Evolutionary conservation across 2,888 invertebrate species (phyloP).

Genomic region (Chironomus riparius): DNA sequence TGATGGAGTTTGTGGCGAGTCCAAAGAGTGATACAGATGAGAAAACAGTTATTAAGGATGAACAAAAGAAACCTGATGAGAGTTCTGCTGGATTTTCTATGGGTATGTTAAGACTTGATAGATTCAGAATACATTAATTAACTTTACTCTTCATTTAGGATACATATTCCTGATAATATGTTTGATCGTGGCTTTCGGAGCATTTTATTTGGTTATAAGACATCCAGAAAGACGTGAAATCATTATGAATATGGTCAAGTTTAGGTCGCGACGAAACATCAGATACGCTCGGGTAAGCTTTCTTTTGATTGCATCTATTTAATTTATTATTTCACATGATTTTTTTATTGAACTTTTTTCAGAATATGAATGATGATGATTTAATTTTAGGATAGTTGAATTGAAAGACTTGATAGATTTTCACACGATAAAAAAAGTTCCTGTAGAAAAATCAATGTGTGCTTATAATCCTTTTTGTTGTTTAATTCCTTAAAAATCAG

Average conservation of each 20-base stretch:
- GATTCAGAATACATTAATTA: too few relatives aligned
- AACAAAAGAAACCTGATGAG: background rate
- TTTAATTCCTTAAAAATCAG: background rate
- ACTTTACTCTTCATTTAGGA: background rate
- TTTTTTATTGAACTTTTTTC: slow-evolving; percentile 25
- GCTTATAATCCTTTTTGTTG: background rate
- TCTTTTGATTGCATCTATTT: background rate
- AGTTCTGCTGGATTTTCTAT: background rate
- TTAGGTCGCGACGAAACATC: background rate
- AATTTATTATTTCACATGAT: slow-evolving; percentile 1
- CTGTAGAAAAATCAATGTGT: background rate
- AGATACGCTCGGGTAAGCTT: slow-evolving; percentile 16
- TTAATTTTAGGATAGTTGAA: slow-evolving; percentile 11
- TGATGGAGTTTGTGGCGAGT: background rate
- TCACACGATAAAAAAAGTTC: background rate
- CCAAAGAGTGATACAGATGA: background rate
- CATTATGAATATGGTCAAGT: background rate
- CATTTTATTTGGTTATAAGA: background rate
- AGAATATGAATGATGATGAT: slow-evolving; percentile 25
- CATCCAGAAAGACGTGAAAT: slow-evolving; percentile 21
- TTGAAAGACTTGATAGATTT: background rate
- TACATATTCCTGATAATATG: background rate
- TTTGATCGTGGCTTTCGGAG: background rate
- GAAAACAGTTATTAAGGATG: background rate
- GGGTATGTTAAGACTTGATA: background rate